Conservation (phyloP, 2,113 vertebrate species). For the Sphaerodactylus townsendi region DNA sequence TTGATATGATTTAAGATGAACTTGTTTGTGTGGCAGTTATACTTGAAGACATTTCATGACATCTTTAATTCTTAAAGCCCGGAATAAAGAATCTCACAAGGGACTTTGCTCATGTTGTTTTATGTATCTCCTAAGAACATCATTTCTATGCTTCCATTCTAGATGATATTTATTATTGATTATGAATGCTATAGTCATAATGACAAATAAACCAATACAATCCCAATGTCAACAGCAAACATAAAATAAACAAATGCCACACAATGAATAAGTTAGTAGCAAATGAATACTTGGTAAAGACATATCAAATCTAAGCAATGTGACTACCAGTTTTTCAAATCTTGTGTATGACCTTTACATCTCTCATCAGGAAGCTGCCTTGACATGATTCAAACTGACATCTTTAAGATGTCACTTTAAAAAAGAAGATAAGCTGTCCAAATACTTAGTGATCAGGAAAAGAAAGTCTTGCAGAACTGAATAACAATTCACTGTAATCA, state of each 20-base stretch:
- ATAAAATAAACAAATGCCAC: slow-evolving; percentile 49
- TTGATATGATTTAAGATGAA: background rate
- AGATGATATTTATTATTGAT: slow-evolving; percentile 64
- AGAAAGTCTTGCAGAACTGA: background rate
- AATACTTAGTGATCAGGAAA: background rate
- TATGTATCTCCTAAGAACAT: background rate
- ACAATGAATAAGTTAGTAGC: slow-evolving; percentile 64
- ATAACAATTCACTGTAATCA: background rate
- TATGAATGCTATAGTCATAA: slow-evolving; percentile 55
- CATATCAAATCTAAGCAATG: slow-evolving; percentile 12
- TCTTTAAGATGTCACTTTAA: background rate
- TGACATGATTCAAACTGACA: background rate
- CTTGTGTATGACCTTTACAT: background rate
- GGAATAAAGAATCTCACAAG: slow-evolving; percentile 13
- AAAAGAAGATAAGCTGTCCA: background rate
- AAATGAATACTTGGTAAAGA: slow-evolving; percentile 23
- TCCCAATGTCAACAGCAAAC: slow-evolving; percentile 58
- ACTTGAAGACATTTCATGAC: background rate
- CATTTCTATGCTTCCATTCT: slow-evolving; percentile 43
- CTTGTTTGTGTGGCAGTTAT: background rate
- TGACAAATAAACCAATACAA: slow-evolving; percentile 56
- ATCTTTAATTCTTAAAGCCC: background rate
- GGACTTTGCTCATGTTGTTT: background rate
- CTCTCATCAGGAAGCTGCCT: slow-evolving; percentile 19
- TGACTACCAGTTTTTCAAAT: slow-evolving; percentile 13